phyloP scores from a whole-genome alignment of 2,888 invertebrate genomes.

The Tinea trinotella region DNA sequence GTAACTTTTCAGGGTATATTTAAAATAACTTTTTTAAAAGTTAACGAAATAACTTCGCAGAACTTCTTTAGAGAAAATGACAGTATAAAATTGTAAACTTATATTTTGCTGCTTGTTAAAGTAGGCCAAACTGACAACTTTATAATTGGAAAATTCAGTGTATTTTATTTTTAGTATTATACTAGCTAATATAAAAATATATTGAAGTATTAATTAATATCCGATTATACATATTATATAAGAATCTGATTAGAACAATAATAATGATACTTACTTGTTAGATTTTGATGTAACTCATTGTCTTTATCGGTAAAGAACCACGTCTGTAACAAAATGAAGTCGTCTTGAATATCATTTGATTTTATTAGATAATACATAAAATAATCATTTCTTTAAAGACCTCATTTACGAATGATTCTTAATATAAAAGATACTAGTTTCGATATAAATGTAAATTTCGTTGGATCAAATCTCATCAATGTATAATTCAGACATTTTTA shows the following conservation, averaged over 20 bases:
- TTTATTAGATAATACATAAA: conserved; percentile 14
- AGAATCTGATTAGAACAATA: neutral
- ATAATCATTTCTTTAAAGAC: conserved; percentile 5
- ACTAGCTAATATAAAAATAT: neutral
- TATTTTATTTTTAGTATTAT: conserved; percentile 24
- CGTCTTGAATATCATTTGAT: neutral
- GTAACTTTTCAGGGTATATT: too few species aligned
- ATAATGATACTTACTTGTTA: conserved; percentile 77
- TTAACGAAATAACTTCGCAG: neutral
- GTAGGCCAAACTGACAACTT: neutral
- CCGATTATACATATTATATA: neutral
- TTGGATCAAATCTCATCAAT: conserved; percentile 44
- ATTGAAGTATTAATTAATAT: neutral
- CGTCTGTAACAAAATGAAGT: conserved; percentile 67
- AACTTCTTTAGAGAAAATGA: neutral
- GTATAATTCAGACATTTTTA: conserved; percentile 42
- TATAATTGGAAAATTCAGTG: conserved; percentile 14
- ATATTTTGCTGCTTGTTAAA: conserved; percentile 3
- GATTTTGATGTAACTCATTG: conserved; percentile 78
- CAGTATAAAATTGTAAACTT: neutral
- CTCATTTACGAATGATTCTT: neutral
- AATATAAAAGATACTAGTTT: conserved; percentile 12
- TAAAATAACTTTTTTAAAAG: too few species aligned
- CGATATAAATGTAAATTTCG: conserved; percentile 52
- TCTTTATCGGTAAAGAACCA: conserved; percentile 90